phyloP scores from a whole-genome alignment of 2,888 invertebrate genomes.

The Leptopilina myrica region DNA sequence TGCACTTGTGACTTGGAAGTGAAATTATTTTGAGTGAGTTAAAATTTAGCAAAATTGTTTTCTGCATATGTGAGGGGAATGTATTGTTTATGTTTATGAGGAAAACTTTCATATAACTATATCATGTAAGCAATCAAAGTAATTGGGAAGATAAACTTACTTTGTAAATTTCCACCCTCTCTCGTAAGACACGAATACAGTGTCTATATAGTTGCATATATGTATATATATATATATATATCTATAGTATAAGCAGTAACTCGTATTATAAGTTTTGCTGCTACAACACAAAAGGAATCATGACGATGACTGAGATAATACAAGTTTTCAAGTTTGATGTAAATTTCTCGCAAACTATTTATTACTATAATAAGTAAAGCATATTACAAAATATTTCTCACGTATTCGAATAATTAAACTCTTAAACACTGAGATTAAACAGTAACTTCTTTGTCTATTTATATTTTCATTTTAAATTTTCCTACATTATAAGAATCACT shows the following conservation, averaged over 20 bases:
- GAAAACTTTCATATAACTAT: slow-evolving; percentile 8
- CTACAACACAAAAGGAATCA: slow-evolving; percentile 8
- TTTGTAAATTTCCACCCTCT: slow-evolving; percentile 21
- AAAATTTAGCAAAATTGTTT: slow-evolving; percentile 6
- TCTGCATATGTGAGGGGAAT: not conserved
- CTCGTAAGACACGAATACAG: slow-evolving; percentile 8
- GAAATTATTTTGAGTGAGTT: slow-evolving; percentile 8
- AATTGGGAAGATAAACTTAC: slow-evolving; percentile 38
- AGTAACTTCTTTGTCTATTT: no score
- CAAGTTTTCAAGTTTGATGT: slow-evolving; percentile 1
- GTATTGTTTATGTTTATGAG: slow-evolving; percentile 17
- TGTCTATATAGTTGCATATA: not conserved
- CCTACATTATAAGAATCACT: no score
- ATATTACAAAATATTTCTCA: not conserved
- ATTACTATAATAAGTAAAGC: not conserved
- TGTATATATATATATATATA: no score
- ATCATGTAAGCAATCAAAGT: slow-evolving; percentile 33
- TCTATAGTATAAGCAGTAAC: slow-evolving; percentile 1
- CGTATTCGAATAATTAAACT: no score
- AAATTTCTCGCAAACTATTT: slow-evolving; percentile 5
- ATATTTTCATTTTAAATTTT: no score
- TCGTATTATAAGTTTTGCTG: slow-evolving; percentile 22
- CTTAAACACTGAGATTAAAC: no score
- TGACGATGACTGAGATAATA: slow-evolving; percentile 9
- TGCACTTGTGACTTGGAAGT: no score